Conservation (phyloP, 2,888 invertebrate genomes). For the Philopedon plagiatum region DNA sequence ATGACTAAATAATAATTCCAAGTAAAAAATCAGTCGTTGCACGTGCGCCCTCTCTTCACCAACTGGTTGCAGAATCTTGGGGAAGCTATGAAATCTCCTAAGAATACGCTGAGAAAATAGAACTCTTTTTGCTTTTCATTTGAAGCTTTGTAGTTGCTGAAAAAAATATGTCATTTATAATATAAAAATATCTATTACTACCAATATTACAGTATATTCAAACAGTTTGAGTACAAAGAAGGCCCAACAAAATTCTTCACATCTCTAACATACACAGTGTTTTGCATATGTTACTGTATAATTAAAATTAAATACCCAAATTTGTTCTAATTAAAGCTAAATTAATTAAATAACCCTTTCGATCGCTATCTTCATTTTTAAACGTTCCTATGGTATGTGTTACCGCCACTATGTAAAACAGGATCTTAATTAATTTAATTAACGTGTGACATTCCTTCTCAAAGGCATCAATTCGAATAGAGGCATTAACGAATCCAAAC, state of each 20-base stretch:
- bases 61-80: slow-evolving; percentile 85
- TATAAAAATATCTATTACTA: neutral
- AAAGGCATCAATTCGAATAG: neutral
- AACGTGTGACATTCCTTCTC: slow-evolving; percentile 39
- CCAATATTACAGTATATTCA: neutral
- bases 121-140: slow-evolving; percentile 83
- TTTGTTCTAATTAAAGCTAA: slow-evolving; percentile 36
- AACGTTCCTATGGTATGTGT: slow-evolving; percentile 26
- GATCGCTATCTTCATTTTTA: slow-evolving; percentile 30
- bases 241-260: neutral
- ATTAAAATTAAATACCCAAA: slow-evolving; percentile 31
- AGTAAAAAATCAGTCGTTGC: slow-evolving; percentile 48
- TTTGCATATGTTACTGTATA: slow-evolving; percentile 11
- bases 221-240: neutral
- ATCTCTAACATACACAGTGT: neutral
- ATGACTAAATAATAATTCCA: no score
- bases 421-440: slow-evolving; percentile 34
- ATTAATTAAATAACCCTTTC: slow-evolving; percentile 32
- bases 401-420: slow-evolving; percentile 38
- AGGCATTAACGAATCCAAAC: neutral
- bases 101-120: slow-evolving; percentile 87
- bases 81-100: slow-evolving; percentile 88
- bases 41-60: slow-evolving; percentile 75
- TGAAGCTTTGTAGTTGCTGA: slow-evolving; percentile 84
- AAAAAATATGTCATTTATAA: no score